Evolutionary conservation across 2,797 vertebrate genomes (phyloP).

Genomic region (Gymnoscopelus microlampas): DNA sequence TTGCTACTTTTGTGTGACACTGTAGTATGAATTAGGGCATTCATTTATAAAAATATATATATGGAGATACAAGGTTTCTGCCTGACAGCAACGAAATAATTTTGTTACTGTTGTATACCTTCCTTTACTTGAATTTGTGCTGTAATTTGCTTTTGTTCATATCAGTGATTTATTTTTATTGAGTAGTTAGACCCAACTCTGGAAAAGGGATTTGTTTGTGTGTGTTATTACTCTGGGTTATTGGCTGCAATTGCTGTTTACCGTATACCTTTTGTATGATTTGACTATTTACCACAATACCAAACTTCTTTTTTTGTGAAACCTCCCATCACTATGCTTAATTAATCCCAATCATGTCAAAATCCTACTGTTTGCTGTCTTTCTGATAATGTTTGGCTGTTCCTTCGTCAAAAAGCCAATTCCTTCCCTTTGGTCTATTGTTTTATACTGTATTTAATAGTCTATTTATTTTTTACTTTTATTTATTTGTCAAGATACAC

Average conservation of each 20-base stretch:
- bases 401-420: conserved; percentile 50
- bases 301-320: conserved; percentile 48
- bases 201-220: conserved; percentile 67
- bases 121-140: conserved; percentile 78
- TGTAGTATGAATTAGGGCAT: too few relatives aligned
- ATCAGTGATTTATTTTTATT: conserved; percentile 54
- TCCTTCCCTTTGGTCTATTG: conserved; percentile 62
- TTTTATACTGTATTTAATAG: conserved; percentile 87
- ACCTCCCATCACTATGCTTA: conserved; percentile 17
- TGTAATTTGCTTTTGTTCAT: conserved; percentile 46
- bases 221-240: conserved; percentile 48
- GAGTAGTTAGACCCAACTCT: conserved; percentile 59
- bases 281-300: conserved; percentile 53
- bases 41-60: too few relatives aligned
- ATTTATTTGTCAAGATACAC: conserved; percentile 85
- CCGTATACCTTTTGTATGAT: conserved; percentile 57
- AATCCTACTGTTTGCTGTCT: conserved; percentile 48
- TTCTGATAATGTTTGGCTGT: conserved; percentile 47
- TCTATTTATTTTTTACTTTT: conserved; percentile 86
- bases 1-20: too few relatives aligned
- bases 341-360: conserved; percentile 33
- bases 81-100: not conserved
- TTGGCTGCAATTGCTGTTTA: conserved; percentile 50
- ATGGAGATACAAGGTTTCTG: too few relatives aligned
- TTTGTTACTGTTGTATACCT: conserved; percentile 73